Conservation (phyloP, 1,140 invertebrate species). For the Eriosoma lanigerum region DNA sequence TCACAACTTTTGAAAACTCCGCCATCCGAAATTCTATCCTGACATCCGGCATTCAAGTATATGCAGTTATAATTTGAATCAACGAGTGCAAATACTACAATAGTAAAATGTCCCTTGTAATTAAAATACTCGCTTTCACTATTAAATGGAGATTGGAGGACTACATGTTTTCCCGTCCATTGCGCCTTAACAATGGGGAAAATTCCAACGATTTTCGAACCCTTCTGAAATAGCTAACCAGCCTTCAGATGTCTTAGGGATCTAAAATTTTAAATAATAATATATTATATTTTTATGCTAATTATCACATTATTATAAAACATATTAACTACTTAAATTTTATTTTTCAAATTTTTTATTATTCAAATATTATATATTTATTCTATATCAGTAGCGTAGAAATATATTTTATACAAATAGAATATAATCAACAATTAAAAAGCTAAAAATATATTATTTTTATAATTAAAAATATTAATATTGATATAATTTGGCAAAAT, state of each 20-base stretch:
- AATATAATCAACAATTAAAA: no score
- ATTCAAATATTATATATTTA: no score
- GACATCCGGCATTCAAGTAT: slow-evolving; percentile 52
- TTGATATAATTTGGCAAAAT: no score
- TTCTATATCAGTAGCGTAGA: no score
- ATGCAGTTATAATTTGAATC: slow-evolving; percentile 54
- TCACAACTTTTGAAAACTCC: slow-evolving; percentile 57
- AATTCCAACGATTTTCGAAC: slow-evolving; percentile 55
- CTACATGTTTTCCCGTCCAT: slow-evolving; percentile 59
- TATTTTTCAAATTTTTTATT: no score
- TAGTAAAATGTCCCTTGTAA: slow-evolving; percentile 53
- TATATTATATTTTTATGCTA: no score
- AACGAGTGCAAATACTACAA: slow-evolving; percentile 54
- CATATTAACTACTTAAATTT: no score
- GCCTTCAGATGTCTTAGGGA: slow-evolving; percentile 55
- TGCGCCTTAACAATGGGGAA: slow-evolving; percentile 57
- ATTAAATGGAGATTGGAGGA: slow-evolving; percentile 57
- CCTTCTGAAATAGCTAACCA: slow-evolving; percentile 57
- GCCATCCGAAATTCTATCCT: slow-evolving; percentile 57
- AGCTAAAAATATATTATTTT: no score
- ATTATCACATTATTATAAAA: no score
- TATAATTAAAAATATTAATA: no score
- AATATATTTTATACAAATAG: no score
- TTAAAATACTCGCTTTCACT: slow-evolving; percentile 54
- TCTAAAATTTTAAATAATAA: slow-evolving; percentile 44